Evolutionary conservation across 2,888 invertebrate genomes (phyloP).

Genomic region (Biston stratarius): DNA sequence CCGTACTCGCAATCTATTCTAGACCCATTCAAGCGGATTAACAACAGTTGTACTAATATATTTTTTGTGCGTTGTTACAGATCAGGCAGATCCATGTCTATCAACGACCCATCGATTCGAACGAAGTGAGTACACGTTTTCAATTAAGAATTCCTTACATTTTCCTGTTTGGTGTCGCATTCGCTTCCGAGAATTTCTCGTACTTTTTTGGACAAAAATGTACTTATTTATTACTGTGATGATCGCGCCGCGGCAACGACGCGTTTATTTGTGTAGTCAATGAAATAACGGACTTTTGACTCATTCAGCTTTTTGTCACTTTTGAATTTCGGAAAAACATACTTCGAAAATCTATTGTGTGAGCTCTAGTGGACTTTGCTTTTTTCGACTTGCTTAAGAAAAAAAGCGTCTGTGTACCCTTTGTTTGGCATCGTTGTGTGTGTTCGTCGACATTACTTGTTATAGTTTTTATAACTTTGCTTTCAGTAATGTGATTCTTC

Average conservation of each 20-base stretch:
- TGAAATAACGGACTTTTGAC: conserved; percentile 36
- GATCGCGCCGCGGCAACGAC: conserved; percentile 22
- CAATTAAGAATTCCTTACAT: conserved; percentile 32
- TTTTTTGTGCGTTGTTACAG: conserved; percentile 38
- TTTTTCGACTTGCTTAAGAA: not conserved
- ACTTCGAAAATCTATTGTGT: conserved; percentile 23
- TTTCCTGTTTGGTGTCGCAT: conserved; percentile 39
- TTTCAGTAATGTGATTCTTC: conserved; percentile 11
- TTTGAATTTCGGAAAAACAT: conserved; percentile 17
- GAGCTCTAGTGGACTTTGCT: not conserved
- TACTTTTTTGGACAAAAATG: conserved; percentile 35
- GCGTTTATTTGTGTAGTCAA: conserved; percentile 33
- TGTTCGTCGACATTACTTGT: conserved; percentile 3
- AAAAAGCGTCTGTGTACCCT: conserved; percentile 11
- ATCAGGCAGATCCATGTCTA: conserved; percentile 19
- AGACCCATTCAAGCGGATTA: conserved; percentile 12
- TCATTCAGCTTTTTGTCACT: conserved; percentile 34
- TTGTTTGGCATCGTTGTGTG: conserved; percentile 7
- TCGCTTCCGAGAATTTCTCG: conserved; percentile 35
- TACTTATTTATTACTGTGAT: conserved; percentile 29
- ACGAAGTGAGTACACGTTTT: conserved; percentile 41
- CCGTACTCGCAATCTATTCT: not conserved
- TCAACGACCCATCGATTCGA: conserved; percentile 23
- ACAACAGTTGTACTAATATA: conserved; percentile 8
- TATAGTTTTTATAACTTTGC: conserved; percentile 8